Percentiles rank a stretch among this genome's conserved stretches.
Conservation (phyloP, 2,888 invertebrate species). For the Sipha maydis region DNA sequence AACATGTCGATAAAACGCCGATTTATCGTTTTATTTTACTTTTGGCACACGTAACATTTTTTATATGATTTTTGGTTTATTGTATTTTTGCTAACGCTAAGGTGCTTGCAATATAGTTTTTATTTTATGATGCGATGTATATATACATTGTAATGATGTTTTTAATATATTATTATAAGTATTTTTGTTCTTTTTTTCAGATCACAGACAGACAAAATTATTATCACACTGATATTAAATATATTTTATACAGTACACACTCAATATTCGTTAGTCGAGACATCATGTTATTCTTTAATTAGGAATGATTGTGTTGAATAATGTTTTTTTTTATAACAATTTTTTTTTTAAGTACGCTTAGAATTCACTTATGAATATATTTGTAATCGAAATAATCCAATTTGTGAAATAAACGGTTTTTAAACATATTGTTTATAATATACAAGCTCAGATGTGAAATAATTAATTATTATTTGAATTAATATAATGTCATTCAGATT, state of each 20-base stretch:
- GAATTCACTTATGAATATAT: conserved; percentile 42
- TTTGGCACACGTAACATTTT: background rate
- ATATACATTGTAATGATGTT: background rate
- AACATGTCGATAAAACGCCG: background rate
- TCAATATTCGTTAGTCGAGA: conserved; percentile 47
- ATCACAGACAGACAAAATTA: conserved; percentile 36
- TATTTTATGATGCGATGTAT: background rate
- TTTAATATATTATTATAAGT: background rate
- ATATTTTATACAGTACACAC: conserved; percentile 56
- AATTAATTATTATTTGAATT: background rate
- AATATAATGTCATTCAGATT: background rate
- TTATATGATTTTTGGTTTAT: background rate
- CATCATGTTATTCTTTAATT: conserved; percentile 8
- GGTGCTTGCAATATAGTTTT: background rate
- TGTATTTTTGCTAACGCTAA: background rate
- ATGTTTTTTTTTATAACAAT: conserved; percentile 25
- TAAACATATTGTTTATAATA: background rate
- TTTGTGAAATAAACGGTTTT: conserved; percentile 58
- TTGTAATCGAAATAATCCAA: conserved; percentile 54
- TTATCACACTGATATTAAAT: conserved; percentile 34
- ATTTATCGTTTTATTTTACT: background rate
- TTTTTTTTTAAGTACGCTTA: conserved; percentile 39
- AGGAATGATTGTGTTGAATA: background rate
- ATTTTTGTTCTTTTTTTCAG: conserved; percentile 24
- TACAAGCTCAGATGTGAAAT: background rate